Percentiles rank a stretch among this genome's conserved stretches.
Evolutionary conservation across 1,140 invertebrate genomes (phyloP).

Genomic region (Scaptomyza pallida): DNA sequence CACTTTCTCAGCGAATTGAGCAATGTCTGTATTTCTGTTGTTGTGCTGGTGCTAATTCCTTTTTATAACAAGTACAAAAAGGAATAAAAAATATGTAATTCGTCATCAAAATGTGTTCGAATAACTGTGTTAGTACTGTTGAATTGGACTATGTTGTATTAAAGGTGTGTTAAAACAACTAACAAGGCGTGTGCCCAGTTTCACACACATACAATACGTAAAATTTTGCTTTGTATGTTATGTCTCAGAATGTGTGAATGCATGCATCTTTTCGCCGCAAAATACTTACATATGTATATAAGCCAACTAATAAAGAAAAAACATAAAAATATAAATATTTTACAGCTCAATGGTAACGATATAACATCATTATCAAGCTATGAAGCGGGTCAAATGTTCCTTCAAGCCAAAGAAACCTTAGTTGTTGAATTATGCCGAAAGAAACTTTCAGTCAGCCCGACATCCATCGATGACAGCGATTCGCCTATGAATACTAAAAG

Average conservation of each 20-base stretch:
- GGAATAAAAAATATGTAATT: constrained; percentile 51
- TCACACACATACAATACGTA: too few relatives aligned
- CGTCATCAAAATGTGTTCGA: constrained; percentile 46
- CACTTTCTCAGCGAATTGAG: constrained; percentile 13
- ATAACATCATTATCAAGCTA: constrained; percentile 88
- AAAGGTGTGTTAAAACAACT: constrained; percentile 48
- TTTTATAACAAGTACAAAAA: constrained; percentile 26
- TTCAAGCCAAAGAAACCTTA: constrained; percentile 89
- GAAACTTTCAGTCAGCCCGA: constrained; percentile 3
- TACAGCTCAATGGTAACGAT: constrained; percentile 90
- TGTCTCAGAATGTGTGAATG: neutral
- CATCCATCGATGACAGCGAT: neutral
- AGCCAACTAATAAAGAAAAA: neutral
- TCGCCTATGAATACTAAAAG: too few relatives aligned
- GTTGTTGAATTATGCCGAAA: constrained; percentile 88
- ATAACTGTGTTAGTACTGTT: constrained; percentile 44
- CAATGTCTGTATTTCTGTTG: constrained; percentile 42
- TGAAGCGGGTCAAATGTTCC: constrained; percentile 89
- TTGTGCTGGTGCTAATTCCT: constrained; percentile 30
- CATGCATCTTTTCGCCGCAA: neutral
- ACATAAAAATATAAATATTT: neutral
- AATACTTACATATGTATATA: too few relatives aligned
- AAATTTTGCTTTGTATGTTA: too few relatives aligned
- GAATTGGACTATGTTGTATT: constrained; percentile 73
- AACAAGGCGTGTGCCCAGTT: too few relatives aligned